Percentiles rank a stretch among this genome's conserved stretches.
Evolutionary conservation across 2,888 invertebrate genomes (phyloP).

Genomic region (Pachliopta kotzebuea): DNA sequence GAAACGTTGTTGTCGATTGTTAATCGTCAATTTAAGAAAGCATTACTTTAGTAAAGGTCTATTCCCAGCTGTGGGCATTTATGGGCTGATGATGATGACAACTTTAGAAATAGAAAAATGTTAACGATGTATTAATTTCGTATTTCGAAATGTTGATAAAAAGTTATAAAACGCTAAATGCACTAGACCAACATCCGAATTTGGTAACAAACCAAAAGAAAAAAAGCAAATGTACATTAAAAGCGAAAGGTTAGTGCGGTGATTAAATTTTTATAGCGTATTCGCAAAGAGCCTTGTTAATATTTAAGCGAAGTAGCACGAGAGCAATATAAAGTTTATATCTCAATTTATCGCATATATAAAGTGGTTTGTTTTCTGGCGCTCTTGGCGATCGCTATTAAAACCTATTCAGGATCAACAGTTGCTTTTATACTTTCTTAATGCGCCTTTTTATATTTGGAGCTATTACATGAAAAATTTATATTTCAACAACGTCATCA

Average conservation of each 20-base stretch:
- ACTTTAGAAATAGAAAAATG: too few relatives aligned
- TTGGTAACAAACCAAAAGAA: not conserved
- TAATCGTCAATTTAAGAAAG: too few relatives aligned
- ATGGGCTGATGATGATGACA: too few relatives aligned
- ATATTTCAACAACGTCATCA: too few relatives aligned
- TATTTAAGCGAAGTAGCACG: slow-evolving; percentile 84
- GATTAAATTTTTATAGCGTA: slow-evolving; percentile 76
- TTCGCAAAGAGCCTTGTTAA: slow-evolving; percentile 79
- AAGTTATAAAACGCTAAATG: not conserved
- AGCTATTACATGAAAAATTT: not conserved
- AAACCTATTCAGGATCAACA: slow-evolving; percentile 2
- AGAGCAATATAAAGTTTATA: slow-evolving; percentile 85
- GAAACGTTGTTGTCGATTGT: too few relatives aligned
- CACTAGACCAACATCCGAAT: not conserved
- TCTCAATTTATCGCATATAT: slow-evolving; percentile 72
- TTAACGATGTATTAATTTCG: too few relatives aligned
- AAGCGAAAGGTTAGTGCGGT: slow-evolving; percentile 14
- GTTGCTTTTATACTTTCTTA: not conserved
- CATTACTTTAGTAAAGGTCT: too few relatives aligned
- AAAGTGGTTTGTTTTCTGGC: slow-evolving; percentile 37
- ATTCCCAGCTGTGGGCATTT: too few relatives aligned
- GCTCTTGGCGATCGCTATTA: not conserved
- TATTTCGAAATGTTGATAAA: not conserved
- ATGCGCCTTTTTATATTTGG: not conserved
- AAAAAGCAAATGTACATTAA: slow-evolving; percentile 4